These are phyloP conservation scores for Oreotrochilus melanogaster DNA, from an alignment of 2,113 vertebrate genomes.

Conservation along the genomic window DNA sequence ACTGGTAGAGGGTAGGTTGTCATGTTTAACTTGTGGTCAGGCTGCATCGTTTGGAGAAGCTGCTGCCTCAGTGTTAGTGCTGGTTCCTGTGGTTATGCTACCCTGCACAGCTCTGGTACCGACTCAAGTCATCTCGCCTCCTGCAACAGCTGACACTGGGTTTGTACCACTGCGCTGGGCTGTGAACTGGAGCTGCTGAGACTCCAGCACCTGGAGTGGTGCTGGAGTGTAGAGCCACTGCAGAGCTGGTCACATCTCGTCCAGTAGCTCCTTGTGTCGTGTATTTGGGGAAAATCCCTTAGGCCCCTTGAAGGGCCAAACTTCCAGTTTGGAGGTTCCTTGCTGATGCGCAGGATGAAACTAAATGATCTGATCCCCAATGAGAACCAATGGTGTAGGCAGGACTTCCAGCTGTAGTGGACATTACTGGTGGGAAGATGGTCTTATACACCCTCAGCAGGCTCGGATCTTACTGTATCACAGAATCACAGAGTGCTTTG, in stretches of 20 bases:
- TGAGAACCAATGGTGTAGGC: background rate
- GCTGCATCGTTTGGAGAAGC: background rate
- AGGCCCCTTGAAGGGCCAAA: accelerated
- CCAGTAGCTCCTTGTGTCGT: background rate
- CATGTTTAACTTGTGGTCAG: no score
- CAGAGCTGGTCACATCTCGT: background rate
- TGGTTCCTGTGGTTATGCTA: background rate
- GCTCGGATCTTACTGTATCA: background rate
- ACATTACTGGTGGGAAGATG: background rate
- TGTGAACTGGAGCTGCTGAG: background rate
- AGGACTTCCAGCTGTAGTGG: background rate
- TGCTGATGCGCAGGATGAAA: background rate
- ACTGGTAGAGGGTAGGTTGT: accelerated
- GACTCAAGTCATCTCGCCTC: accelerated
- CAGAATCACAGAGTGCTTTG: no score
- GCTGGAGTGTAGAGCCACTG: background rate
- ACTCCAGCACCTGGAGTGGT: background rate
- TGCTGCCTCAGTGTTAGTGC: background rate
- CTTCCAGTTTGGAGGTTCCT: background rate
- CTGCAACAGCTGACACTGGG: accelerated
- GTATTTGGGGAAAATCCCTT: background rate
- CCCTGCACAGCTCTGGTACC: background rate
- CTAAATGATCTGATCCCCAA: background rate
- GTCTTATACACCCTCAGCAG: background rate
- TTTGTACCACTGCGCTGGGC: accelerated